Evolutionary conservation across 2,888 invertebrate genomes (phyloP).

Genomic region (Mesorhabditis spiculigera): DNA sequence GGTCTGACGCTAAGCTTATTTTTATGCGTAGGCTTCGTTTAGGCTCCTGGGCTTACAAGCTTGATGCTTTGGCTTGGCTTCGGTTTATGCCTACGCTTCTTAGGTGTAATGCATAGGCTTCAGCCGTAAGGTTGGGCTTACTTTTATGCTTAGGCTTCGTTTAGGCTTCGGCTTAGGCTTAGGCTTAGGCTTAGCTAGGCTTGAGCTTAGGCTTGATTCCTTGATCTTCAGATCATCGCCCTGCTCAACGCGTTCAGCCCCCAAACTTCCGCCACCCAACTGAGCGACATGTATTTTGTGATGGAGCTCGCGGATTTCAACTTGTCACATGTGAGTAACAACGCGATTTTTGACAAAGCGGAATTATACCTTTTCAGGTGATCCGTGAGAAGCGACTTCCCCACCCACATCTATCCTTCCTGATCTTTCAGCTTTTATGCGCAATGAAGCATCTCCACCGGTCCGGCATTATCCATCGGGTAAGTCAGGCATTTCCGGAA

Average conservation of each 20-base stretch:
- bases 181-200: too few species aligned
- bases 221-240: background rate
- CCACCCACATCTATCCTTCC: slow-evolving; percentile 2
- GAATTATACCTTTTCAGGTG: background rate
- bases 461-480: background rate
- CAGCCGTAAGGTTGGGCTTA: too few species aligned
- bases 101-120: too few species aligned
- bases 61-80: too few species aligned
- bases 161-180: too few species aligned
- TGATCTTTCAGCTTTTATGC: background rate
- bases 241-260: background rate
- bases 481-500: background rate
- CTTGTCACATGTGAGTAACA: background rate
- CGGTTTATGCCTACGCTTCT: too few species aligned
- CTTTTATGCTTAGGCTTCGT: too few species aligned
- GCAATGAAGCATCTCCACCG: background rate
- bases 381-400: background rate
- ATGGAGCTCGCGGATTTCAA: background rate
- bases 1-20: too few species aligned
- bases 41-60: too few species aligned
- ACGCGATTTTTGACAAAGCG: background rate
- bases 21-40: too few species aligned
- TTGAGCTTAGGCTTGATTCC: too few species aligned
- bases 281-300: background rate
- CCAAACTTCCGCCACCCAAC: background rate